Base-by-base conservation (phyloP, 1,140 invertebrate species). In the Zaprionus tsacasi region DNA sequence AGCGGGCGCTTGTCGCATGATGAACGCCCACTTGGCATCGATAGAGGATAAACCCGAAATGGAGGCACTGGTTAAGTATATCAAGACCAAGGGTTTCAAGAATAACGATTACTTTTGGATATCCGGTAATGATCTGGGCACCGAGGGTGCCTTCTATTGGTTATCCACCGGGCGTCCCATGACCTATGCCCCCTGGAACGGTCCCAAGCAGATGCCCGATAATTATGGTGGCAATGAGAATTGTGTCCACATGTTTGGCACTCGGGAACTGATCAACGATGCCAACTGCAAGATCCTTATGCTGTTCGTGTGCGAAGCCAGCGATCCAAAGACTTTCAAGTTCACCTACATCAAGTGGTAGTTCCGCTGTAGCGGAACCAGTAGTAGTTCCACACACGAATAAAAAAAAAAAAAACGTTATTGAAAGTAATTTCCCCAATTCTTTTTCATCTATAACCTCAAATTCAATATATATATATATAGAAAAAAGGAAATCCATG, bases 221-320 rank as follows among this genome's bases (percentile, higher is more conserved):
- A 91, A 91, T 13, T 91, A 82, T 8, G 89, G 85, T 0, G 79
- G 89, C 43, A 90, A 86, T 45, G 89, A 91, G 67, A 81, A 91
- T 35, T 91, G 89, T 12, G 82, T 91, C 1, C 89, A 91, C 13
- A 78, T 91, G 82, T 87, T 87, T 48, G 76, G 76, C 40, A 79
- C 83, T 8, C 76, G 82, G 7, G 82, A 87, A 17, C 63, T 87
- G 52, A 82, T 87, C 70, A 87, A 87, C 56, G 82, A 87, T 71
- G 82, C 82, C 82, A 88, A 87, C 64, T 87, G 82, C 48, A 88
- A 83, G 43, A 87, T 87, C n/a, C 76, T 82, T 6, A 87, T 87
- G 82, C 80, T 79, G 1, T 87, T 83, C 4, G 77, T 87, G 12
- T 87, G 82, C 57, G 82, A 87, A 56, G 83, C 83, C 12, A 82